phyloP scores from a whole-genome alignment of 2,888 invertebrate genomes.

The Melanophora roralis region DNA sequence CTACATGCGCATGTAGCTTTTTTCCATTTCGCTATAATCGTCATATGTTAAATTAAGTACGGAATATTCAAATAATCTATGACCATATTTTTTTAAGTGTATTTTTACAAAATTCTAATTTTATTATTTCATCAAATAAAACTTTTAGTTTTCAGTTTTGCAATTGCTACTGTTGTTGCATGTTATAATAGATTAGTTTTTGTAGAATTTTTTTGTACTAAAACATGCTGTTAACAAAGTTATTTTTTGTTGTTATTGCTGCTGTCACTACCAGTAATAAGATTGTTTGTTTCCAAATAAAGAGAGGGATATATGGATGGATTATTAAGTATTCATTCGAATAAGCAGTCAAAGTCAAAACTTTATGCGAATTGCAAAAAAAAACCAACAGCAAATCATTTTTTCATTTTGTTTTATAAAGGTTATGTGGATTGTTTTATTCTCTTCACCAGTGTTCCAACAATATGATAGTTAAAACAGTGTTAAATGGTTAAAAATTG shows the following conservation, averaged over 20 bases:
- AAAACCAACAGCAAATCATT: too few species aligned
- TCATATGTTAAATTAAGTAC: too few species aligned
- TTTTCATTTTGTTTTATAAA: too few species aligned
- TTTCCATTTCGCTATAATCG: too few species aligned
- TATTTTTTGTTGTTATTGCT: not conserved
- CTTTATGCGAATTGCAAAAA: slow-evolving; percentile 58
- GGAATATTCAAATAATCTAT: too few species aligned
- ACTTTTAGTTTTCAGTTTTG: slow-evolving; percentile 34
- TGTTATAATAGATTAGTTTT: slow-evolving; percentile 34
- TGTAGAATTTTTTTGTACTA: slow-evolving; percentile 7
- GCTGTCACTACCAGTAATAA: not conserved
- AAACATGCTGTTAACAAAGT: slow-evolving; percentile 26
- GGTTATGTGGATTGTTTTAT: too few species aligned
- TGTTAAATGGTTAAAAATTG: too few species aligned
- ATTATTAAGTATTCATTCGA: slow-evolving; percentile 14
- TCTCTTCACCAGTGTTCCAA: too few species aligned
- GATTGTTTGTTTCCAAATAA: not conserved
- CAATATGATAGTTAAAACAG: too few species aligned
- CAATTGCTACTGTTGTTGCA: not conserved
- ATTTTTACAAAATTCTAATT: slow-evolving; percentile 10
- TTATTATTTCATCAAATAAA: slow-evolving; percentile 20
- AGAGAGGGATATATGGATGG: not conserved
- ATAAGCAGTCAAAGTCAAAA: slow-evolving; percentile 42
- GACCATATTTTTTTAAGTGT: too few species aligned
- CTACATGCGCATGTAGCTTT: too few species aligned